A percentile compares a stretch with the other conserved stretches of the same genome.
Evolutionary conservation across 1,140 invertebrate genomes (phyloP).

Genomic region (Procambarus virginalis): DNA sequence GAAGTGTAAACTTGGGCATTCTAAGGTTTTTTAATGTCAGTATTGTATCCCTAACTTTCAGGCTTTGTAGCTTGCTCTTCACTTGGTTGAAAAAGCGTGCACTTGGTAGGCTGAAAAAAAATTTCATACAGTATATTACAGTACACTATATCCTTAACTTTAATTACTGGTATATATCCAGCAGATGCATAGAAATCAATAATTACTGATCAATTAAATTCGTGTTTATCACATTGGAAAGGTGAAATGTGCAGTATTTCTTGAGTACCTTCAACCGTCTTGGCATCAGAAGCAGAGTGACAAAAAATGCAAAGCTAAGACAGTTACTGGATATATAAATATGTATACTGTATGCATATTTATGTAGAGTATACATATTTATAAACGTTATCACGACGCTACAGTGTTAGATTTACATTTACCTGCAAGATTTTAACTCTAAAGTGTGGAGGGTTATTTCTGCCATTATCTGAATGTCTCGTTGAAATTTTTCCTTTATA

Average conservation of each 20-base stretch:
- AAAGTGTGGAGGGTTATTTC: not conserved
- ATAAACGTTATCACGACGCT: too few species aligned
- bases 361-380: not conserved
- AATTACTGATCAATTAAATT: too few species aligned
- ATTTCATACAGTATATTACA: not conserved
- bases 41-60: not conserved
- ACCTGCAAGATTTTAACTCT: conserved; percentile 27
- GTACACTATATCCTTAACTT: not conserved
- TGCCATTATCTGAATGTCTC: not conserved
- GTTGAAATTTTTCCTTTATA: not conserved
- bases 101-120: conserved; percentile 27
- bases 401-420: too few species aligned
- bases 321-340: not conserved
- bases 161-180: too few species aligned
- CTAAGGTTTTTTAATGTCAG: not conserved
- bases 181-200: too few species aligned
- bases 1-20: not conserved
- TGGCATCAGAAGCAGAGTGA: not conserved
- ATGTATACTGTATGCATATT: not conserved
- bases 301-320: not conserved
- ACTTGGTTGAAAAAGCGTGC: not conserved
- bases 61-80: conserved; percentile 25
- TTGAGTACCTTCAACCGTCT: not conserved
- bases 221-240: too few species aligned
- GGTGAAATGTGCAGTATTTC: not conserved